Percentiles rank a stretch among this genome's conserved stretches.
These are phyloP conservation scores for Pteria penguin DNA, from an alignment of 2,888 invertebrate species.

Conservation along the genomic window DNA sequence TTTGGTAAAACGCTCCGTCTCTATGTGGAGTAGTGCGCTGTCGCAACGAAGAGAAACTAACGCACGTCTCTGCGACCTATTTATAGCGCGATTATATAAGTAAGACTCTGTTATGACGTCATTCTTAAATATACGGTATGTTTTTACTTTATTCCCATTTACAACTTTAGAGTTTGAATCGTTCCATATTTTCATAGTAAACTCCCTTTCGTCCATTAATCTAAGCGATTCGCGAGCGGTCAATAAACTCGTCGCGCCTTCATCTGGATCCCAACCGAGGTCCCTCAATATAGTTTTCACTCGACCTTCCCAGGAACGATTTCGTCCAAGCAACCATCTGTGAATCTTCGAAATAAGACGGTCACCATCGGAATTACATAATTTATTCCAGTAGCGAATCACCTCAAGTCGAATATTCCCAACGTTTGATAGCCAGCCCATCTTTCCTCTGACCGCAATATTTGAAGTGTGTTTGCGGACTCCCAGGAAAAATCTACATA, in stretches of 20 bases:
- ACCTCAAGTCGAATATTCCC: too few relatives aligned
- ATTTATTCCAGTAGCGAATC: too few relatives aligned
- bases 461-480: too few relatives aligned
- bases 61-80: not conserved
- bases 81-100: not conserved
- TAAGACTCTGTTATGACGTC: not conserved
- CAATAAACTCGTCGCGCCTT: not conserved
- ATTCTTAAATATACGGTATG: not conserved
- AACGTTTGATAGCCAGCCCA: too few relatives aligned
- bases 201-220: not conserved
- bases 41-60: not conserved
- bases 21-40: not conserved
- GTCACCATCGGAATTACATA: too few relatives aligned
- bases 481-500: too few relatives aligned
- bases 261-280: not conserved
- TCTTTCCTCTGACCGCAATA: too few relatives aligned
- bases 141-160: not conserved
- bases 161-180: not conserved
- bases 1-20: too few relatives aligned
- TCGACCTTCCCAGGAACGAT: not conserved
- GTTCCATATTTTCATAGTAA: not conserved
- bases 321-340: not conserved
- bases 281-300: not conserved
- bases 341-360: not conserved
- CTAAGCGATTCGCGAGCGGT: not conserved